Conservation (phyloP, 2,888 invertebrate species). For the Drosophila longiperda region DNA sequence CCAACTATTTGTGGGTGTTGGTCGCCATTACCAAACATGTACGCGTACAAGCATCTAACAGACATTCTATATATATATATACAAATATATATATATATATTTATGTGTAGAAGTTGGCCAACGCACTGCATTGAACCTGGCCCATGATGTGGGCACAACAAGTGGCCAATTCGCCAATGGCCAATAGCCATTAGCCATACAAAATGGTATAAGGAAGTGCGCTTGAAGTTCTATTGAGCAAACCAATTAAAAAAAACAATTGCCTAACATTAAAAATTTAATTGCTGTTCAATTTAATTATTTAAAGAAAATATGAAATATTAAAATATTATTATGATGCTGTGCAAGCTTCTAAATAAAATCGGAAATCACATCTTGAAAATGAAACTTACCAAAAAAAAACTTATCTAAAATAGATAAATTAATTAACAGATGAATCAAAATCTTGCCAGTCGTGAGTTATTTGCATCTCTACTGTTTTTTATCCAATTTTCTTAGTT, state of each 20-base stretch:
- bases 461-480: background rate
- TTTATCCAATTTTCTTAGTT: slow-evolving; percentile 1
- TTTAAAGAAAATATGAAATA: background rate
- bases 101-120: slow-evolving; percentile 45
- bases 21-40: slow-evolving; percentile 43
- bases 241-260: background rate
- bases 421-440: background rate
- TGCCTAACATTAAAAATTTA: background rate
- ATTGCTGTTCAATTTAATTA: background rate
- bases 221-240: background rate
- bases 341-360: background rate
- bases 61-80: background rate
- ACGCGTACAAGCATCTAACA: slow-evolving; percentile 22
- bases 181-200: slow-evolving; percentile 18
- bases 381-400: background rate
- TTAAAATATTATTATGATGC: background rate
- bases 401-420: background rate
- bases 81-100: slow-evolving; percentile 2
- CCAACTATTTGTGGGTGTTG: slow-evolving; percentile 60
- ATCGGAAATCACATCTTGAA: background rate
- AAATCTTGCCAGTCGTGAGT: slow-evolving; percentile 1
- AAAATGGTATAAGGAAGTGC: slow-evolving; percentile 1
- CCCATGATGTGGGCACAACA: slow-evolving; percentile 36
- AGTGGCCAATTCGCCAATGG: slow-evolving; percentile 28
- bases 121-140: slow-evolving; percentile 47